Evolutionary conservation across 2,113 vertebrate species (phyloP).

Genomic region (Phoenicopterus ruber): DNA sequence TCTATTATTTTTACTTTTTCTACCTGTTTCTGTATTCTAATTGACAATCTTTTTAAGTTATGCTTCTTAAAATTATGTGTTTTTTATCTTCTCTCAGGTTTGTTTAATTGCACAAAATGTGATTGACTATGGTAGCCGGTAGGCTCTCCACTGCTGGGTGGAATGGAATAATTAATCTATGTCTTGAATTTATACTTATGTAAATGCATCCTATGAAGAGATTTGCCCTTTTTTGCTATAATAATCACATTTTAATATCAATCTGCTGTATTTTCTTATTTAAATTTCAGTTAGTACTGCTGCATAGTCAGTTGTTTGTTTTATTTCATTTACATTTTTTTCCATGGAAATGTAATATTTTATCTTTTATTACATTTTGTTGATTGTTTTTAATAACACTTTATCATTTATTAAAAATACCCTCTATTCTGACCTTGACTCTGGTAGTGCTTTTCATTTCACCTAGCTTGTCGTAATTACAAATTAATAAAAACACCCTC

Average conservation of each 20-base stretch:
- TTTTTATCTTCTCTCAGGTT: neutral
- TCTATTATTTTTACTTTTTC: neutral
- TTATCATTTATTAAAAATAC: neutral
- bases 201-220: neutral
- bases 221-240: neutral
- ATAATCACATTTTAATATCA: neutral
- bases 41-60: too few species aligned
- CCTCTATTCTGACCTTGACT: neutral
- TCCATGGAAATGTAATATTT: neutral
- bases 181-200: neutral
- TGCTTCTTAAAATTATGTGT: neutral
- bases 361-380: neutral
- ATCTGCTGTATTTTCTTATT: neutral
- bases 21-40: neutral
- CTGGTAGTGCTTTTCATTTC: neutral
- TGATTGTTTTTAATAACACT: neutral
- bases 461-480: too few species aligned
- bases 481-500: neutral
- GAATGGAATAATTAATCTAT: neutral
- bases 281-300: neutral
- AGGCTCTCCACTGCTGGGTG: neutral
- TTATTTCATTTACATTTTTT: neutral
- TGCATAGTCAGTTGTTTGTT: neutral
- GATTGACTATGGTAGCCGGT: neutral
- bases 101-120: neutral